Evolutionary conservation across 2,888 invertebrate genomes (phyloP).

Genomic region (Xestobium rufovillosum): DNA sequence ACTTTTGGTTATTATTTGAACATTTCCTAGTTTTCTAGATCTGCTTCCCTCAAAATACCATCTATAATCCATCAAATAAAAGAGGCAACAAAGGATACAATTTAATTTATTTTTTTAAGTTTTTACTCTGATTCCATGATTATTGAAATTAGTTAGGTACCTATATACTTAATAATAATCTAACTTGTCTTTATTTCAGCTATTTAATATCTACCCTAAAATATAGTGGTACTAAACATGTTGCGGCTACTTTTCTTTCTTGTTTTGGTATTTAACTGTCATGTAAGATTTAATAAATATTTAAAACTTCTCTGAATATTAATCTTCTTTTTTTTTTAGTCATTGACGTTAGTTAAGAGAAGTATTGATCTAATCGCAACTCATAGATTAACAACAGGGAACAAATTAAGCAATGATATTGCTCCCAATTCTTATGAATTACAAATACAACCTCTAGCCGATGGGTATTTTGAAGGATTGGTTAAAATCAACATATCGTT

Average conservation of each 20-base stretch:
- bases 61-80: no score
- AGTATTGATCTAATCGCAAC: slow-evolving; percentile 69
- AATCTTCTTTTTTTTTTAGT: slow-evolving; percentile 16
- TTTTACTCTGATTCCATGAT: no score
- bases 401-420: slow-evolving; percentile 54
- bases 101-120: no score
- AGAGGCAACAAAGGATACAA: no score
- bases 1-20: no score
- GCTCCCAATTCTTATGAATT: slow-evolving; percentile 60
- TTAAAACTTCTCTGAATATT: slow-evolving; percentile 7
- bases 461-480: slow-evolving; percentile 58
- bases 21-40: no score
- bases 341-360: slow-evolving; percentile 32
- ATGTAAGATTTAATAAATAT: slow-evolving; percentile 3
- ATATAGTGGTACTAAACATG: no score
- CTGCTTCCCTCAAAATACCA: no score
- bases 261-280: slow-evolving; percentile 15
- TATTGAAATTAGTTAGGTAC: no score
- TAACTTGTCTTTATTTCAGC: no score
- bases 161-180: no score
- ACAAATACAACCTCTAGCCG: slow-evolving; percentile 58
- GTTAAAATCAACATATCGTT: slow-evolving; percentile 65
- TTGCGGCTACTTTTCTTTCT: slow-evolving; percentile 14
- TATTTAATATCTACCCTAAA: no score
- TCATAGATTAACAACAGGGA: slow-evolving; percentile 56